Percentiles rank a stretch among this genome's conserved stretches.
Evolutionary conservation across 2,888 invertebrate species (phyloP).

Genomic region (Halocaridina rubra): DNA sequence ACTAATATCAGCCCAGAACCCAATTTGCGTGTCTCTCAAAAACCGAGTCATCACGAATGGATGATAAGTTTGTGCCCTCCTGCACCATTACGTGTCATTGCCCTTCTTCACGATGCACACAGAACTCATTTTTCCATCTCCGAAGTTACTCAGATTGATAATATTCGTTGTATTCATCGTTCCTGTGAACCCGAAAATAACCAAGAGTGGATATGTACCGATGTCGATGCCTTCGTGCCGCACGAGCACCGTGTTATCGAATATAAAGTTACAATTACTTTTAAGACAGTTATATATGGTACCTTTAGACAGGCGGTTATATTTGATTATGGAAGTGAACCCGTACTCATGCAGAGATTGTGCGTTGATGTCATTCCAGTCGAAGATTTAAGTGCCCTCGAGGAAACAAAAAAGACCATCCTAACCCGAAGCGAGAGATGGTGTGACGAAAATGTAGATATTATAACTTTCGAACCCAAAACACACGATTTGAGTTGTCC

Average conservation of each 20-base stretch:
- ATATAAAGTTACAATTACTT: conserved; percentile 72
- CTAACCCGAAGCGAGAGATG: conserved; percentile 72
- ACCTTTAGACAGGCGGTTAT: conserved; percentile 83
- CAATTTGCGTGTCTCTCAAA: conserved; percentile 75
- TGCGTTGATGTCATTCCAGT: conserved; percentile 79
- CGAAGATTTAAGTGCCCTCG: conserved; percentile 64
- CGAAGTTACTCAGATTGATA: conserved; percentile 68
- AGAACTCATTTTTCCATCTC: conserved; percentile 77
- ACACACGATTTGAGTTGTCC: conserved; percentile 70
- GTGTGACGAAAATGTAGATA: conserved; percentile 73
- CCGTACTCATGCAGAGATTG: conserved; percentile 76
- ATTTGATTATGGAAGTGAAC: conserved; percentile 79
- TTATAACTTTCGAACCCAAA: conserved; percentile 69
- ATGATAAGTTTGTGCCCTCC: conserved; percentile 73
- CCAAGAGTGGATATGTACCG: conserved; percentile 71
- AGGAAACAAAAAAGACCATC: conserved; percentile 64
- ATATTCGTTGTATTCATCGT: conserved; percentile 65
- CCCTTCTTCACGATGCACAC: conserved; percentile 78
- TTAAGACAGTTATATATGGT: conserved; percentile 79
- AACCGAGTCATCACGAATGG: conserved; percentile 75
- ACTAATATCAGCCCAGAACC: conserved; percentile 70
- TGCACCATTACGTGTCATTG: conserved; percentile 74
- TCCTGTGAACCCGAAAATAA: conserved; percentile 65
- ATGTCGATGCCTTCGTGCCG: conserved; percentile 3
- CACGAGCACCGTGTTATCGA: conserved; percentile 19